Percentiles rank a stretch among this genome's conserved stretches.
phyloP scores from a whole-genome alignment of 2,888 invertebrate species.

The Diarsia rubi region DNA sequence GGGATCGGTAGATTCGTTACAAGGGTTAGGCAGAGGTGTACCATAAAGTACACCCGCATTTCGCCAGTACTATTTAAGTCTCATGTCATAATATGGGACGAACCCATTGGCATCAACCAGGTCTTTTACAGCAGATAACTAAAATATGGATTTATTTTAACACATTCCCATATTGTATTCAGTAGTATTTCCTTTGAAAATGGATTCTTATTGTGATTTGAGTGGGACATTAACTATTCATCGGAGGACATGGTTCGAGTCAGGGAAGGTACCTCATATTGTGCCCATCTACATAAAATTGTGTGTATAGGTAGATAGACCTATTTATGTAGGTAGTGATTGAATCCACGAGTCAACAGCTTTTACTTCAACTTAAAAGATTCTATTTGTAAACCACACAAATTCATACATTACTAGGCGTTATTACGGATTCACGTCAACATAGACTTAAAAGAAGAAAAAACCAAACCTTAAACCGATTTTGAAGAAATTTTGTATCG shows the following conservation, averaged over 20 bases:
- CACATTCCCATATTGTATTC: conserved; percentile 69
- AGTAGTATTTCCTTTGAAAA: conserved; percentile 76
- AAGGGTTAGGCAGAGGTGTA: neutral
- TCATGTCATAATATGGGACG: neutral
- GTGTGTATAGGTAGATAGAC: neutral
- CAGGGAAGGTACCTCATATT: conserved; percentile 59
- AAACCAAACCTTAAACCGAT: no score
- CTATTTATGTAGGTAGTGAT: neutral
- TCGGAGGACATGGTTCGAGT: conserved; percentile 75
- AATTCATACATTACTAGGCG: no score
- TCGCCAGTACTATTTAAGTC: neutral
- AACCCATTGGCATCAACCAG: neutral
- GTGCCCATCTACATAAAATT: conserved; percentile 55
- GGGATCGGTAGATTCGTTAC: no score
- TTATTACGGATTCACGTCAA: no score
- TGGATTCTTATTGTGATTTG: conserved; percentile 86
- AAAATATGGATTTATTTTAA: conserved; percentile 47
- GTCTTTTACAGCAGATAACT: neutral
- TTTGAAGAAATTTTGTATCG: no score
- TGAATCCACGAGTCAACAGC: neutral
- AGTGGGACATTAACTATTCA: conserved; percentile 84
- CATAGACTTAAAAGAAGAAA: no score
- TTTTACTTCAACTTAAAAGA: no score
- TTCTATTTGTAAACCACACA: no score
- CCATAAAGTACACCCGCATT: neutral